Conservation (phyloP, 2,888 invertebrate genomes). For the Erpobdella octoculata region DNA sequence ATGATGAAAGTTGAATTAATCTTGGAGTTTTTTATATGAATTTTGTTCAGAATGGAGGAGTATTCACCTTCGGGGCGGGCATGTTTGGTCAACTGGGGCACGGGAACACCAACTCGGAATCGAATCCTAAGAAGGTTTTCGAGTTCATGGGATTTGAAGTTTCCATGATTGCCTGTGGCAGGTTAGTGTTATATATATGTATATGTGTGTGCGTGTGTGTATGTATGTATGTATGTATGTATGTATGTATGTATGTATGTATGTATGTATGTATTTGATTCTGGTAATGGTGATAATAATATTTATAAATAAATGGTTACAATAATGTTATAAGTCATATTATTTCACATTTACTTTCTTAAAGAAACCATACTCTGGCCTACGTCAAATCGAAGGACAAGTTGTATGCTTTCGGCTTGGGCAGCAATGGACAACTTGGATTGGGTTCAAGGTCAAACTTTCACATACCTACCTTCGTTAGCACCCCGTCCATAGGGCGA, state of each 20-base stretch:
- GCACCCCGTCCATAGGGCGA: neutral
- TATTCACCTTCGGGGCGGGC: slow-evolving; percentile 85
- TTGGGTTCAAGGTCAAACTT: slow-evolving; percentile 51
- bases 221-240: too few relatives aligned
- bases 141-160: slow-evolving; percentile 87
- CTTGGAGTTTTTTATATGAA: too few relatives aligned
- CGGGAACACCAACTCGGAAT: slow-evolving; percentile 70
- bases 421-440: slow-evolving; percentile 81
- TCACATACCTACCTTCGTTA: slow-evolving; percentile 56
- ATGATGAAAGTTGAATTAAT: too few relatives aligned
- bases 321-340: too few relatives aligned
- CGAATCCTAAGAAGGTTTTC: slow-evolving; percentile 78
- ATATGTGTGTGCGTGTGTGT: too few relatives aligned
- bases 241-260: too few relatives aligned
- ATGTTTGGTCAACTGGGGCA: slow-evolving; percentile 87
- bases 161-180: slow-evolving; percentile 62
- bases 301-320: too few relatives aligned
- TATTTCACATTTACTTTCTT: neutral
- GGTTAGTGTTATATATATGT: too few relatives aligned
- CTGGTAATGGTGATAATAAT: too few relatives aligned
- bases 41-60: slow-evolving; percentile 75
- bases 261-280: too few relatives aligned
- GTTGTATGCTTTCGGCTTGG: slow-evolving; percentile 82
- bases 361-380: slow-evolving; percentile 72
- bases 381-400: slow-evolving; percentile 70